These are phyloP conservation scores for Entomobrya proxima DNA, from an alignment of 2,888 invertebrate species.

Conservation along the genomic window DNA sequence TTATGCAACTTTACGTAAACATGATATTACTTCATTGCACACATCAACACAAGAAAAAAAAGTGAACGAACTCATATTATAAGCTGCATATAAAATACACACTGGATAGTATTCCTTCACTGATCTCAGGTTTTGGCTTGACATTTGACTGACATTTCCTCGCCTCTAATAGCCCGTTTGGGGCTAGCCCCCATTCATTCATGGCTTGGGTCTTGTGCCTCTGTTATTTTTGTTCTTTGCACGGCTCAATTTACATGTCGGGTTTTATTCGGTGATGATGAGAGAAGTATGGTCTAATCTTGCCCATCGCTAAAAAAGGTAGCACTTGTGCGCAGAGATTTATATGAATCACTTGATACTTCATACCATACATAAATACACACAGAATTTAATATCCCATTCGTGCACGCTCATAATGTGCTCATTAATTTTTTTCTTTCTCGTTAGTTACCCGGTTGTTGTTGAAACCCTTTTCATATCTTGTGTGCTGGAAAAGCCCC, in stretches of 20 bases:
- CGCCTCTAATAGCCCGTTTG: slow-evolving; percentile 76
- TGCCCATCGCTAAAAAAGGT: slow-evolving; percentile 33
- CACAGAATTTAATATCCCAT: slow-evolving; percentile 4
- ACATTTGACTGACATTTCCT: slow-evolving; percentile 76
- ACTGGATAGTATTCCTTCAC: not conserved
- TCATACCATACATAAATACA: not conserved
- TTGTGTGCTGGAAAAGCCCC: too few species aligned
- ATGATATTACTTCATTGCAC: not conserved
- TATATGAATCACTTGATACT: not conserved
- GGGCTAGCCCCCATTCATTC: slow-evolving; percentile 68
- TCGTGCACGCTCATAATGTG: slow-evolving; percentile 32
- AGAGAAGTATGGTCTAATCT: slow-evolving; percentile 52
- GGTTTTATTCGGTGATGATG: not conserved
- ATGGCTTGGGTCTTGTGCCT: not conserved
- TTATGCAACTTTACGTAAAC: not conserved
- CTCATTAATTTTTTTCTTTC: too few species aligned
- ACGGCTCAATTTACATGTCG: slow-evolving; percentile 22
- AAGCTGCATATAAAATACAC: not conserved
- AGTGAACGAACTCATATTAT: not conserved
- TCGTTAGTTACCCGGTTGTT: too few species aligned
- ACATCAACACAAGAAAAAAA: not conserved
- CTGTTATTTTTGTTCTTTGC: not conserved
- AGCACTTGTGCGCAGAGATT: too few species aligned
- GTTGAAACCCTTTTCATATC: too few species aligned
- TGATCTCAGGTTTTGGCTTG: slow-evolving; percentile 57